Base-by-base conservation (phyloP, 2,888 invertebrate genomes). In the Corbicula japonica region DNA sequence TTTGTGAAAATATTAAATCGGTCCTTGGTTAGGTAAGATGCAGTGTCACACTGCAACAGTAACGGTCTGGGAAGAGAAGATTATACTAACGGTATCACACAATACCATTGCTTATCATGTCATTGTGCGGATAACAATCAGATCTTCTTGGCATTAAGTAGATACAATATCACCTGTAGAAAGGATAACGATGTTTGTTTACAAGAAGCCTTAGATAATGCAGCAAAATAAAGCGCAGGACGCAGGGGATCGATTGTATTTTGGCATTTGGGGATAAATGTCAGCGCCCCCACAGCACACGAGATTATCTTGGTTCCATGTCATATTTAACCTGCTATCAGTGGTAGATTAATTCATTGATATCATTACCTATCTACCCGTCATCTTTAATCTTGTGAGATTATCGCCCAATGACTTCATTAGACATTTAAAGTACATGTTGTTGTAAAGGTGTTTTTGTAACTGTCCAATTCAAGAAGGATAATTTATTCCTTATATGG, bases 301-400 rank as follows among this genome's bases (percentile, higher is more conserved):
- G 58, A 41, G 61, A 63, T 69, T 62, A 69, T 70, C 76, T 48
- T 2, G 21, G 70, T 56, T 69, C 56, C 76, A 76, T 70, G 76
- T 62, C 76, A 76, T 21, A 52, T 62, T 72, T 60, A 66, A 38
- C 50, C 35, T n/a, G 23, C 44, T 34, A 50, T 50, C 48, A 65
- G 21, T 26, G 12, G 30, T 41, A 34, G 60, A 74, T 48, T 41
- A 60, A 48, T n/a, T n/a, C 10, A 23, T 18, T 15, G 66, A 23
- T 74, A 66, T 65, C 56, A 48, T 50, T 28, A 30, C 35, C 30
- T 74, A 74, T 74, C 65, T 48, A 44, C 61, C 21, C 62, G 34
- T 30, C 44, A 72, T 72, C 62, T 72, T 23, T 63, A 54, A 72
- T 72, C 71, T 62, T n/a, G 41, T 41, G 34, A 72, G 71, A 72